These are phyloP conservation scores for Acrocephalus kingi DNA, from an alignment of 2,113 vertebrate genomes.

Conservation along the genomic window DNA sequence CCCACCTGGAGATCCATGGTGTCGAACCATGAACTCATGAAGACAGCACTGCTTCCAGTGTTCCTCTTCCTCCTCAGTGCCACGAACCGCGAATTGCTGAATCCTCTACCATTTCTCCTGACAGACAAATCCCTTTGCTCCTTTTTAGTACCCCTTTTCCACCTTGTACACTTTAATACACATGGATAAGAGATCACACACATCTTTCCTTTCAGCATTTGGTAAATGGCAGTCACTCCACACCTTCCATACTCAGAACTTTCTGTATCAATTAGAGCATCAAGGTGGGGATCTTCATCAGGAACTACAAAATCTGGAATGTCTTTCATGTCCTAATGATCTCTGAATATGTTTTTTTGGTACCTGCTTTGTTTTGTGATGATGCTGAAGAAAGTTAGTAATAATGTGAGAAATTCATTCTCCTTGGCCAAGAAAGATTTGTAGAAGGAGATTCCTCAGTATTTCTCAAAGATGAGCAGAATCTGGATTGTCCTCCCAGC, in stretches of 20 bases:
- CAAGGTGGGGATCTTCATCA: not conserved
- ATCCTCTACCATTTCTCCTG: not conserved
- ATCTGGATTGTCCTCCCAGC: not conserved
- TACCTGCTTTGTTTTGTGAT: not conserved
- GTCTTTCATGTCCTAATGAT: not conserved
- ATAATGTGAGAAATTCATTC: not conserved
- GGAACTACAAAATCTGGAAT: not conserved
- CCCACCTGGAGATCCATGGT: constrained; percentile 86
- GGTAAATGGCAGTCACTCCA: not conserved
- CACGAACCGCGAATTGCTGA: not conserved
- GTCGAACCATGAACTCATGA: constrained; percentile 77
- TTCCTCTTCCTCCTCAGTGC: constrained; percentile 62
- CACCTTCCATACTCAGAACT: not conserved
- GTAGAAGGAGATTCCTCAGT: not conserved
- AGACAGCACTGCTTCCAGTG: constrained; percentile 49
- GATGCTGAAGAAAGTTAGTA: not conserved
- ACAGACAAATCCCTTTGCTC: not conserved
- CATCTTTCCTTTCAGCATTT: not conserved
- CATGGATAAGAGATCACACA: not conserved
- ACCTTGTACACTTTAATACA: not conserved
- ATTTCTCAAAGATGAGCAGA: not conserved
- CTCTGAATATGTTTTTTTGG: not conserved
- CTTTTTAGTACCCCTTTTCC: not conserved
- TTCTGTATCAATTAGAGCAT: not conserved
- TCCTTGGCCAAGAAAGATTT: not conserved